phyloP scores from a whole-genome alignment of 1,140 invertebrate species.

The Samia ricini region DNA sequence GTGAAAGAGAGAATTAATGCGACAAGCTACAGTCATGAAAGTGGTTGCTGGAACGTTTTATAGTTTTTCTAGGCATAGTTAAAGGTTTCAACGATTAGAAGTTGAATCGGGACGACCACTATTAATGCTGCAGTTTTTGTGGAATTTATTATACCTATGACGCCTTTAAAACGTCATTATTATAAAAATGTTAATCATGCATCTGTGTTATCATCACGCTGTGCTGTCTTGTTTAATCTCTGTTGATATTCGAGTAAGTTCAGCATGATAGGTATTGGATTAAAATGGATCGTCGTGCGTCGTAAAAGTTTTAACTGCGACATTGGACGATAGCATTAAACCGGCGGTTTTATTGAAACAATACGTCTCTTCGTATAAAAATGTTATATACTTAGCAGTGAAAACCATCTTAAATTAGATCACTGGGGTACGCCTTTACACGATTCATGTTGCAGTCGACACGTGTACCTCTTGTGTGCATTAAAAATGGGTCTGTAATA shows the following conservation, averaged over 20 bases:
- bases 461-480: neutral
- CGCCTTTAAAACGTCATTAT: too few species aligned
- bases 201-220: too few species aligned
- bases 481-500: too few species aligned
- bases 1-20: too few species aligned
- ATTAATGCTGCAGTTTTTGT: too few species aligned
- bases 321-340: slow-evolving; percentile 2
- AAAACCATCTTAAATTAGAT: neutral
- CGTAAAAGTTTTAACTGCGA: neutral
- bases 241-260: neutral
- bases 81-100: too few species aligned
- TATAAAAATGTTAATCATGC: too few species aligned
- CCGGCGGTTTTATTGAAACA: neutral
- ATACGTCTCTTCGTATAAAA: neutral
- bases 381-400: neutral
- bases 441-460: neutral
- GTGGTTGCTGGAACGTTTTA: too few species aligned
- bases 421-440: neutral
- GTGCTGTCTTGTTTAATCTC: neutral
- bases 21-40: too few species aligned
- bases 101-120: too few species aligned
- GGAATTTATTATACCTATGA: too few species aligned
- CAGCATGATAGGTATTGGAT: neutral
- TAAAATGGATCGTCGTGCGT: neutral
- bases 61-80: too few species aligned